Evolutionary conservation across 2,888 invertebrate genomes (phyloP).

Genomic region (Aspidiotus rigidus): DNA sequence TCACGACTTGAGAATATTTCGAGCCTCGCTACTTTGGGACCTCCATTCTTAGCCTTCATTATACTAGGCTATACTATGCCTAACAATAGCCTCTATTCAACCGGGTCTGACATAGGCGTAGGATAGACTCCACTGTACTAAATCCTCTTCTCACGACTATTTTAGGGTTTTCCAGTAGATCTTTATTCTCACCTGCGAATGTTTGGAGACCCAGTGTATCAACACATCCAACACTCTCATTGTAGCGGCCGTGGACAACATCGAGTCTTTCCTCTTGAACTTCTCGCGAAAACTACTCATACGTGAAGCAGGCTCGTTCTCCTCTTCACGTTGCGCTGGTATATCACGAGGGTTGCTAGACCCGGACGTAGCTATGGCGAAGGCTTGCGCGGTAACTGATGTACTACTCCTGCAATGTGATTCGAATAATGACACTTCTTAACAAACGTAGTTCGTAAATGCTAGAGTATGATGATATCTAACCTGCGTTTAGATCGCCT

Average conservation of each 20-base stretch:
- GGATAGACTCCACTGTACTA: too few species aligned
- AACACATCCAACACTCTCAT: conserved; percentile 85
- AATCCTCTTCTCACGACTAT: too few species aligned
- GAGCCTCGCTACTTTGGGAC: too few species aligned
- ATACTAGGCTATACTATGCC: too few species aligned
- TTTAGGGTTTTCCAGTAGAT: too few species aligned
- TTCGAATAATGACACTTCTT: not conserved
- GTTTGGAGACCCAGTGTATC: conserved; percentile 85
- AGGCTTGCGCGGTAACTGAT: conserved; percentile 78
- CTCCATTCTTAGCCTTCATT: too few species aligned
- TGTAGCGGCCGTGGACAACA: conserved; percentile 85
- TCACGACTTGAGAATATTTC: not conserved
- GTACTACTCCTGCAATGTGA: conserved; percentile 59
- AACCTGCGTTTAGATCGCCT: conserved; percentile 79
- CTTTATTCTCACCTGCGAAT: conserved; percentile 54
- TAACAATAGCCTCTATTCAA: too few species aligned
- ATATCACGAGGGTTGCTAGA: conserved; percentile 71
- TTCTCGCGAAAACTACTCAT: conserved; percentile 42
- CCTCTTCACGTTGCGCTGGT: conserved; percentile 39
- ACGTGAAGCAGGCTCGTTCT: conserved; percentile 19
- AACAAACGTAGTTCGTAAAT: not conserved
- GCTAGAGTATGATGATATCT: conserved; percentile 37
- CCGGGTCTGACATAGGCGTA: too few species aligned
- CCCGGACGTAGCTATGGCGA: conserved; percentile 82
- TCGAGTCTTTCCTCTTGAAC: conserved; percentile 54